Conservation (phyloP, 2,113 vertebrate species). For the Varanus komodoensis region DNA sequence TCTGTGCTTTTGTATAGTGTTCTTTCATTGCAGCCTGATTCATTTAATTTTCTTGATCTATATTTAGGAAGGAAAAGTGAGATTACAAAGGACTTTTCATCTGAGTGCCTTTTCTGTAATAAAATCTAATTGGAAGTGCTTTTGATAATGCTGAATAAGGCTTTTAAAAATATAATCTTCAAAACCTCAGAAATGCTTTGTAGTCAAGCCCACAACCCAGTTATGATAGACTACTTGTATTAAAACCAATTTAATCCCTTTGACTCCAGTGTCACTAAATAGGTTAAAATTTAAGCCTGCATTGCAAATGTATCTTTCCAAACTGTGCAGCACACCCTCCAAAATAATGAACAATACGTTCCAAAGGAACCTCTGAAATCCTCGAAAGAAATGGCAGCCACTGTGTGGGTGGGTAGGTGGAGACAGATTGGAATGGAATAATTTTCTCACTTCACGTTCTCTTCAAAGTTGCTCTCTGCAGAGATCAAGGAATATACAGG, state of each 20-base stretch:
- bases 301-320: neutral
- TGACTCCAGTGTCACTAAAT: neutral
- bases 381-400: neutral
- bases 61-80: slow-evolving; percentile 27
- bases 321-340: neutral
- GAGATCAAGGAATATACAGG: neutral
- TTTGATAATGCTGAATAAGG: slow-evolving; percentile 38
- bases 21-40: neutral
- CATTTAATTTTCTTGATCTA: slow-evolving; percentile 14
- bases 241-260: slow-evolving; percentile 10
- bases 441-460: neutral
- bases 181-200: neutral
- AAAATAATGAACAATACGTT: neutral
- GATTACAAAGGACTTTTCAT: slow-evolving; percentile 17
- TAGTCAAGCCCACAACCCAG: neutral
- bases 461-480: neutral
- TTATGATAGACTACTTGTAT: slow-evolving; percentile 2
- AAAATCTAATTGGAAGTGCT: slow-evolving; percentile 24
- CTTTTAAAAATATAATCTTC: slow-evolving; percentile 16
- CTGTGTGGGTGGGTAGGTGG: neutral
- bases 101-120: slow-evolving; percentile 10
- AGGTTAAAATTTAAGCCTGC: neutral
- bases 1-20: neutral
- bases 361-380: neutral
- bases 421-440: neutral